phyloP scores from a whole-genome alignment of 2,113 vertebrate genomes.

The Siniperca chuatsi region DNA sequence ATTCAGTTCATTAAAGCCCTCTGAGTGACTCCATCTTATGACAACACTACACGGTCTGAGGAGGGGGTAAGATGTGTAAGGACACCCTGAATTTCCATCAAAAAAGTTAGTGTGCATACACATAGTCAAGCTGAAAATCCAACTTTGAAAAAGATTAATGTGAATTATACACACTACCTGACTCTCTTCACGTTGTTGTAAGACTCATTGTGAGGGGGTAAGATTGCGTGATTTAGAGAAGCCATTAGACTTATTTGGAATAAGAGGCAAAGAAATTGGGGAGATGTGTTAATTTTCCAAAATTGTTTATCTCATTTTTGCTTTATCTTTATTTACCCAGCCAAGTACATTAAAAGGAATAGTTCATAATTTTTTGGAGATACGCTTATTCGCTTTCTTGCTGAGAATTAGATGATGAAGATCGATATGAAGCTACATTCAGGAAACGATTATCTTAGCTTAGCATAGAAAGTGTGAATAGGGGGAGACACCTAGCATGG shows the following conservation, averaged over 20 bases:
- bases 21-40: conserved; percentile 41
- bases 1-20: conserved; percentile 52
- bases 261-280: neutral
- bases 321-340: neutral
- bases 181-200: conserved; percentile 12
- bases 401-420: neutral
- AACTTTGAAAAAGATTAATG: conserved; percentile 58
- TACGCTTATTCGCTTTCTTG: neutral
- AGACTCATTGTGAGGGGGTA: conserved; percentile 28
- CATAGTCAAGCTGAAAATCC: conserved; percentile 55
- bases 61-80: conserved; percentile 38
- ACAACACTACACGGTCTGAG: conserved; percentile 22
- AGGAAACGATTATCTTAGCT: neutral
- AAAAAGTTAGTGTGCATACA: conserved; percentile 35
- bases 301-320: neutral
- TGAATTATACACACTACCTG: conserved; percentile 60
- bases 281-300: neutral
- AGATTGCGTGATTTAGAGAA: conserved; percentile 35
- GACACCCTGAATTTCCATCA: conserved; percentile 35
- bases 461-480: neutral
- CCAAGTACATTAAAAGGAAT: neutral
- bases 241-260: neutral
- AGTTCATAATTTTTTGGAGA: neutral
- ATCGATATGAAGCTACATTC: neutral
- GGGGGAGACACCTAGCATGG: neutral